Evolutionary conservation across 2,113 vertebrate species (phyloP), one percentile per base, ranked within the genome.

Genomic region (Alligator sinensis): DNA sequence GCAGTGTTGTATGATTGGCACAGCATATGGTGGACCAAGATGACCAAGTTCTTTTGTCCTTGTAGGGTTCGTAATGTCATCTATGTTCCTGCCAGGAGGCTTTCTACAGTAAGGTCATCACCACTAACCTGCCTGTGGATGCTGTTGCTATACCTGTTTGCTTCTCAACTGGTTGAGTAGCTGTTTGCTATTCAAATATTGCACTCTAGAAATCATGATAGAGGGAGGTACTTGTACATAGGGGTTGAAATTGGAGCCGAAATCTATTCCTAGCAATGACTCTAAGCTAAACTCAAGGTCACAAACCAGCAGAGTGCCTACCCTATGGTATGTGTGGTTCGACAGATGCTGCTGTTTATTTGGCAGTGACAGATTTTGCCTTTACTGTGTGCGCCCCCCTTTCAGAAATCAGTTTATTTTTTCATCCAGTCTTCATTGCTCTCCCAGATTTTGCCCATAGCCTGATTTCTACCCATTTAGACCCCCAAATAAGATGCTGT

Each of bases 201-300:
- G 95, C 92, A 27, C 87, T 92, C 95, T 95, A 89, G 85, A 94
- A 95, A 93, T 92, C 92, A 82, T 94, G 91, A 94, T 93, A 96
- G 87, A 82, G 95, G 96, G 95, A 95, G 92, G 87, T 94, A 66
- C 94, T 96, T 96, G 34, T 92, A 95, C 89, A 96, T 93, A 89
- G 95, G 21, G 66, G 59, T 34, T 96, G 96, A 96, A 96, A 96
- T 84, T 54, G 62, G 96, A 97, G 94, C 95, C 91, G 94, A 94
- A 94, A 95, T 95, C 96, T 97, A 96, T 96, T 96, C 91, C 94
- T 96, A 94, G 90, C 92, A 60, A 80, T 88, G 94, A 94, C 90
- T 96, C 95, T 94, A 97, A 80, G 30, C 58, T 80, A 80, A 38
- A 80, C 22, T 25, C 30, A 80, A 97, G 96, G 96, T 97, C 95